Base-by-base conservation (phyloP, 2,113 vertebrate genomes). In the Siniperca chuatsi region DNA sequence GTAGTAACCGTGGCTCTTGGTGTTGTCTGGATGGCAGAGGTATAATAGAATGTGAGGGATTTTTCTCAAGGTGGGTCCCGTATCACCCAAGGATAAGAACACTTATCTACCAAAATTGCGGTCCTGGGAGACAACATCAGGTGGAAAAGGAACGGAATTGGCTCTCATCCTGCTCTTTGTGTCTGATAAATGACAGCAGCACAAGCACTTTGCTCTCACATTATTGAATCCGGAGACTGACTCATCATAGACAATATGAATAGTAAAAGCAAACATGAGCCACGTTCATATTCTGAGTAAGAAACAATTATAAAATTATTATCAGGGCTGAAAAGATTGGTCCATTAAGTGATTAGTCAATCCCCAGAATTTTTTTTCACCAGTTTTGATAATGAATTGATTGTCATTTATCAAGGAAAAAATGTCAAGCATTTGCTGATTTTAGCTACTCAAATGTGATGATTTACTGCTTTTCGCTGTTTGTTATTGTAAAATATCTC, bases 101-200 rank as follows among this genome's bases (percentile, higher is more conserved):
- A 90, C 89, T 90, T 85, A 90, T 88, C 89, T 86, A 37, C 33
- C 84, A 85, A 87, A 83, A 89, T 76, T 85, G 78, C 60, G 13
- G 79, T 81, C 88, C 70, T 60, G 81, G 87, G 88, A 91, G 90
- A 92, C 82, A 86, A 81, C 80, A 82, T 79, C 75, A 81, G 87
- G 82, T 81, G 70, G 78, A 37, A 60, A 37, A 76, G 83, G 75
- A 73, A 44, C 23, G 29, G 66, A 82, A 79, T 67, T 79, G 91
- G 62, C 79, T 85, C 78, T 92, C 75, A 73, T 73, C 82, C 70
- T 25, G 57, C 90, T 94, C 87, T 85, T 86, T 91, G 87, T 92
- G 91, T 90, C 78, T 87, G 90, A 92, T 90, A 83, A 86, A 93
- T 91, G 91, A 84, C 72, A 64, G 60, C 76, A 79, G 35, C 78